These are phyloP conservation scores for Aphaenogaster floridana DNA, from an alignment of 1,140 invertebrate genomes.

Conservation along the genomic window DNA sequence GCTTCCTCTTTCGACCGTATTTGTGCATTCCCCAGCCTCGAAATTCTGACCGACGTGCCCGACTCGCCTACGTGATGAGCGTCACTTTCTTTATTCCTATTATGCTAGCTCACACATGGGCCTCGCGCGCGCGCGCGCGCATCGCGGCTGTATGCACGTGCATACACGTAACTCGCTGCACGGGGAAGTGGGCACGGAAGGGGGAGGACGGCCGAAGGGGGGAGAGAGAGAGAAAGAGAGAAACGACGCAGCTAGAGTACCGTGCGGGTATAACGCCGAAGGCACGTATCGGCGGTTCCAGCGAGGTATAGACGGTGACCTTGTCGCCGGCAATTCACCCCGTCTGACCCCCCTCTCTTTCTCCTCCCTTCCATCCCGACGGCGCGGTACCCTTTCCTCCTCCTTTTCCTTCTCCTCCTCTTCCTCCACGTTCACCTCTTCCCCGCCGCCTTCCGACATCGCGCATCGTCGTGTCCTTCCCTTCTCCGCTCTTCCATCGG, in stretches of 20 bases:
- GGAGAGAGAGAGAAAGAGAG: slow-evolving; percentile 20
- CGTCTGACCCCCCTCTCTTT: slow-evolving; percentile 82
- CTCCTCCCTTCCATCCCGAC: slow-evolving; percentile 64
- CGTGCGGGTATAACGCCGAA: slow-evolving; percentile 76
- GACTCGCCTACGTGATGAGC: slow-evolving; percentile 71
- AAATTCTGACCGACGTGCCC: slow-evolving; percentile 42
- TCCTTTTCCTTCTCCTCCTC: slow-evolving; percentile 74
- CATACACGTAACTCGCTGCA: slow-evolving; percentile 44
- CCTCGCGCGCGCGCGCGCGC: slow-evolving; percentile 49
- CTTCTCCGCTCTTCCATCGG: slow-evolving; percentile 60
- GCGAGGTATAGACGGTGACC: slow-evolving; percentile 86
- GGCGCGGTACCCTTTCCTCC: slow-evolving; percentile 69
- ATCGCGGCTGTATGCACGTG: slow-evolving; percentile 64
- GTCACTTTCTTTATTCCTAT: slow-evolving; percentile 84
- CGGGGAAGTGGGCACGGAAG: slow-evolving; percentile 23
- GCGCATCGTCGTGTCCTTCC: slow-evolving; percentile 45
- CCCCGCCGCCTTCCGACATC: slow-evolving; percentile 63
- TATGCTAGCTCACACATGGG: slow-evolving; percentile 74
- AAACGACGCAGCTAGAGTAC: slow-evolving; percentile 73
- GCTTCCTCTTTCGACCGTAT: background rate
- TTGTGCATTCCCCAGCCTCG: slow-evolving; percentile 23
- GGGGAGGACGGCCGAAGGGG: background rate
- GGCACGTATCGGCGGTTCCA: slow-evolving; percentile 79
- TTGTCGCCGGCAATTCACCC: slow-evolving; percentile 87
- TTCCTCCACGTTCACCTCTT: slow-evolving; percentile 57